Base-by-base conservation (phyloP, 2,888 invertebrate species). In the Idaea biselata region DNA sequence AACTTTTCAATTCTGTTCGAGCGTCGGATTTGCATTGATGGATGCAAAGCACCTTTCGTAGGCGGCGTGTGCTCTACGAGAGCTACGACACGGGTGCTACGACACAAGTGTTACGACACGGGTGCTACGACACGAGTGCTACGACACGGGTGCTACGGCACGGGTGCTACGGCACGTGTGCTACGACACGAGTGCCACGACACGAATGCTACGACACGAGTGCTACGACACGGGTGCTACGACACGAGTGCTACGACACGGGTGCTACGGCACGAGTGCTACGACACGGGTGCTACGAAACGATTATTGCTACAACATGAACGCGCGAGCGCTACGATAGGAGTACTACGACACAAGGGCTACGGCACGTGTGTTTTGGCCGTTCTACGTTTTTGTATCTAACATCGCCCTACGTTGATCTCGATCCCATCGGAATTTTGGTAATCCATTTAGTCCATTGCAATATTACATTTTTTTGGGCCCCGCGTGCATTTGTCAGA, bases 1-100 rank as follows among this genome's bases (percentile, higher is more conserved):
- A 69, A 69, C 67, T 69, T 69, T 67, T 64, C 67, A 66, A 69
- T 69, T 63, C 64, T 58, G 61, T 59, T 25, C 60, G 56, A 56
- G 56, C 17, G 18, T 58, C 63, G 60, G 61, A 62, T 67, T 63
- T 66, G 61, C 65, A 62, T 63, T 64, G 67, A 69, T 67, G 60
- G 65, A 67, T 67, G 67, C 63, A 67, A 67, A 69, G 64, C 62
- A 56, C 57, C 64, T 63, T 56, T 64, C 63, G 58, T 58, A 44
- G 62, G 58, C 63, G 63, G 63, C 64, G 7, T 7, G 33, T 14
- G 33, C 1, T 7, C 14, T 14, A 7, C 33, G 7, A 7, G 33
- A 60, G 61, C 17, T 8, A 59, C 65, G 60, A 60, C 60, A 25
- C 25, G 25, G 5, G 60, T 61, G 63, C 64, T 61, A 16, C 18